Conservation (phyloP, 2,888 invertebrate species). For the Allacma fusca region DNA sequence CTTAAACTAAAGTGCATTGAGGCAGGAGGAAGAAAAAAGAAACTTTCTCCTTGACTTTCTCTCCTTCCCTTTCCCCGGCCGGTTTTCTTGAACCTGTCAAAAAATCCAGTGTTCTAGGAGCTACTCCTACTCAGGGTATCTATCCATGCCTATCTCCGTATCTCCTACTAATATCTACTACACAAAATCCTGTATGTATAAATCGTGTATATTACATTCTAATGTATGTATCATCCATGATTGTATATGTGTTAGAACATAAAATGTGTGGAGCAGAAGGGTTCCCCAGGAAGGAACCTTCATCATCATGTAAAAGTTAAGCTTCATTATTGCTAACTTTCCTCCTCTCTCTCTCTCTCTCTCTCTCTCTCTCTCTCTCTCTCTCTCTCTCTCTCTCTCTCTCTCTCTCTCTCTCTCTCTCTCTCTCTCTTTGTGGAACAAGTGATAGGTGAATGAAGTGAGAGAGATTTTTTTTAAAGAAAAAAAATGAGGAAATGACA, state of each 20-base stretch:
- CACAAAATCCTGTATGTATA: too few relatives aligned
- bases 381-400: neutral
- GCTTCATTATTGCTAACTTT: slow-evolving; percentile 24
- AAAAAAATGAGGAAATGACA: too few relatives aligned
- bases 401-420: neutral
- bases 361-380: neutral
- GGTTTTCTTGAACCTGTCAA: neutral
- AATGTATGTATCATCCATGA: too few relatives aligned
- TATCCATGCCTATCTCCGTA: too few relatives aligned
- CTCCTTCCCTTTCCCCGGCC: neutral
- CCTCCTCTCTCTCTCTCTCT: neutral
- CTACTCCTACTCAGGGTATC: neutral
- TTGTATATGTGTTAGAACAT: too few relatives aligned
- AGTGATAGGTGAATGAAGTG: neutral
- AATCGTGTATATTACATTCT: too few relatives aligned
- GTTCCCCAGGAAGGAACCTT: too few relatives aligned
- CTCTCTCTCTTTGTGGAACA: neutral
- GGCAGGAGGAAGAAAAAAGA: neutral
- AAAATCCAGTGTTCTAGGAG: slow-evolving; percentile 9
- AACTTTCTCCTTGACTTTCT: neutral
- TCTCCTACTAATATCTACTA: too few relatives aligned
- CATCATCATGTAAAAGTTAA: neutral
- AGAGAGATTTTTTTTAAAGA: too few relatives aligned
- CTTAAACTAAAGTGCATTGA: too few relatives aligned
- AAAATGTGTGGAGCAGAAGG: too few relatives aligned